Conservation (phyloP, 2,113 vertebrate species). For the Burhinus bistriatus region DNA sequence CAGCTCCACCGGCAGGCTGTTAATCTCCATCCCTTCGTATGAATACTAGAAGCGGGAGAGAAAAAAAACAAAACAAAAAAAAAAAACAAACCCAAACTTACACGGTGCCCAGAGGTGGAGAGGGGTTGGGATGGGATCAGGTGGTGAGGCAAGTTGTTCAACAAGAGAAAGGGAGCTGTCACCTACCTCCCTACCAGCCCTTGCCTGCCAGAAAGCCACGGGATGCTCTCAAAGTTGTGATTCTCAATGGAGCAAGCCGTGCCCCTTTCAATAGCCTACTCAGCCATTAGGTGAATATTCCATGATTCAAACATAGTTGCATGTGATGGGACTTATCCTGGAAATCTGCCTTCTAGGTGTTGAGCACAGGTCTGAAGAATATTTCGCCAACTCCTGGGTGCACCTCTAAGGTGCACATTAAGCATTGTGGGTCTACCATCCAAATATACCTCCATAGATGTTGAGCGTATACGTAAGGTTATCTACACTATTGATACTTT, state of each 20-base stretch:
- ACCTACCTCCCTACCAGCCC: background rate
- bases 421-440: background rate
- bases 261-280: background rate
- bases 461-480: background rate
- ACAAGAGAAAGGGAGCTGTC: background rate
- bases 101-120: background rate
- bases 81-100: background rate
- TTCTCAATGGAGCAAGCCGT: accelerated
- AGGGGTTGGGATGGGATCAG: background rate
- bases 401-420: background rate
- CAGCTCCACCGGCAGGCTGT: constrained; percentile 93
- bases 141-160: too few species aligned
- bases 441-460: background rate
- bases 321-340: background rate
- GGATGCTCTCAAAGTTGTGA: background rate
- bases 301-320: accelerated
- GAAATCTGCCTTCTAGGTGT: background rate
- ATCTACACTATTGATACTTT: background rate
- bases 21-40: constrained; percentile 97
- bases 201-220: background rate
- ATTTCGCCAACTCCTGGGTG: background rate
- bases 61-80: background rate
- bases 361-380: background rate
- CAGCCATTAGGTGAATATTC: background rate
- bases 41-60: constrained; percentile 82